These are phyloP conservation scores for Pyrocephalus nanus DNA, from an alignment of 2,797 vertebrate genomes.

Conservation along the genomic window DNA sequence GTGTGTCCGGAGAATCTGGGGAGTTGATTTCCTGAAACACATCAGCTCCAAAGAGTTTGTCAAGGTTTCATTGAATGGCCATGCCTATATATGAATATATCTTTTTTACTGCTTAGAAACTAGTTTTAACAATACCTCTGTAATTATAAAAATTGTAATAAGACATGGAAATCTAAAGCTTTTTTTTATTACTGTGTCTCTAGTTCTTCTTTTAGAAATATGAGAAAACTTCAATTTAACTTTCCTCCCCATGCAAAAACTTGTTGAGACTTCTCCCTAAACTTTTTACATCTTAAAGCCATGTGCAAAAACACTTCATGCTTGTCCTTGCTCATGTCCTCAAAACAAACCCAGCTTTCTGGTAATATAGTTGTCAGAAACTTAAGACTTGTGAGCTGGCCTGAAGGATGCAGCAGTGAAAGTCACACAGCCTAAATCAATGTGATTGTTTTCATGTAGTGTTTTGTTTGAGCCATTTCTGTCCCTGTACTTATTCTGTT, in stretches of 20 bases:
- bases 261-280: not conserved
- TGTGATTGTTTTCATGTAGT: not conserved
- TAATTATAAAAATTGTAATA: not conserved
- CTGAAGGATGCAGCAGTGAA: not conserved
- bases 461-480: not conserved
- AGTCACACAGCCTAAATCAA: not conserved
- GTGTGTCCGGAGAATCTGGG: not conserved
- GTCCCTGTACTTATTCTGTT: not conserved
- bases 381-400: not conserved
- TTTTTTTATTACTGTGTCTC: not conserved
- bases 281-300: not conserved
- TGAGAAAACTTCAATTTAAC: not conserved
- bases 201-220: not conserved
- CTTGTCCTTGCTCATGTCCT: not conserved
- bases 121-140: not conserved
- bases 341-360: not conserved
- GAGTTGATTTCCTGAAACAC: not conserved
- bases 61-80: not conserved
- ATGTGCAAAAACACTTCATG: not conserved
- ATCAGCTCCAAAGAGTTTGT: not conserved
- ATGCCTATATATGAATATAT: not conserved
- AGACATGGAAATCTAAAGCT: not conserved
- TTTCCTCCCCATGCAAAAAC: not conserved
- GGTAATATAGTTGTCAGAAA: not conserved
- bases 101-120: not conserved